Percentiles rank a stretch among this genome's conserved stretches.
Conservation (phyloP, 2,888 invertebrate genomes). For the Slavum lentiscoides region DNA sequence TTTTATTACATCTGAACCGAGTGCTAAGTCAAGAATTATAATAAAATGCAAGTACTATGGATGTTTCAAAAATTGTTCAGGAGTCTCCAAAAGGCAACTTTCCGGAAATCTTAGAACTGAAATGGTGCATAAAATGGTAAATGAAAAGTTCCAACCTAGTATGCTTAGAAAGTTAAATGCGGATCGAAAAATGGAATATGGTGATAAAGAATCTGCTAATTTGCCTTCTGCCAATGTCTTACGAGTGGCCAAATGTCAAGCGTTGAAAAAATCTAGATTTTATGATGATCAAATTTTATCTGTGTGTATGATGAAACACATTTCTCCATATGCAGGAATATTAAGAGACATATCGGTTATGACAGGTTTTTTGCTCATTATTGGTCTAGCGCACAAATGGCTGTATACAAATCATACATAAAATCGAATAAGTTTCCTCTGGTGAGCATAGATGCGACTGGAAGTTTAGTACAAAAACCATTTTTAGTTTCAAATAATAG, state of each 20-base stretch:
- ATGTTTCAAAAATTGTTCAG: not conserved
- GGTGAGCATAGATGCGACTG: conserved; percentile 29
- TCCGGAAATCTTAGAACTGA: not conserved
- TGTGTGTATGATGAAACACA: conserved; percentile 4
- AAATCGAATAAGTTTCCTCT: not conserved
- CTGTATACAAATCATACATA: not conserved
- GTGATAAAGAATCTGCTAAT: not conserved
- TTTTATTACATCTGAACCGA: not conserved
- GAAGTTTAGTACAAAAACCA: conserved; percentile 17
- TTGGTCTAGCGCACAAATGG: conserved; percentile 16
- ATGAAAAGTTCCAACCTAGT: not conserved
- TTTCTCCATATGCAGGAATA: conserved; percentile 8
- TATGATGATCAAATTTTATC: conserved; percentile 30
- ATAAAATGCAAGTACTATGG: not conserved
- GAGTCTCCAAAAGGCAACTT: not conserved
- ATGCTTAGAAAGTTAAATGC: not conserved
- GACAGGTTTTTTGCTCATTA: conserved; percentile 35
- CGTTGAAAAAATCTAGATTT: conserved; percentile 3
- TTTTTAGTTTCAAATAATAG: not conserved
- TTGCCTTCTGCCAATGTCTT: conserved; percentile 2
- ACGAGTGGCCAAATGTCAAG: not conserved
- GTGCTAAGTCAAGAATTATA: not conserved
- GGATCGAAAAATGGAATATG: not conserved
- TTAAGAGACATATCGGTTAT: conserved; percentile 20
- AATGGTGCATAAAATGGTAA: conserved; percentile 5